phyloP scores from a whole-genome alignment of 2,113 vertebrate species.

The Phalacrocorax pelagicus region DNA sequence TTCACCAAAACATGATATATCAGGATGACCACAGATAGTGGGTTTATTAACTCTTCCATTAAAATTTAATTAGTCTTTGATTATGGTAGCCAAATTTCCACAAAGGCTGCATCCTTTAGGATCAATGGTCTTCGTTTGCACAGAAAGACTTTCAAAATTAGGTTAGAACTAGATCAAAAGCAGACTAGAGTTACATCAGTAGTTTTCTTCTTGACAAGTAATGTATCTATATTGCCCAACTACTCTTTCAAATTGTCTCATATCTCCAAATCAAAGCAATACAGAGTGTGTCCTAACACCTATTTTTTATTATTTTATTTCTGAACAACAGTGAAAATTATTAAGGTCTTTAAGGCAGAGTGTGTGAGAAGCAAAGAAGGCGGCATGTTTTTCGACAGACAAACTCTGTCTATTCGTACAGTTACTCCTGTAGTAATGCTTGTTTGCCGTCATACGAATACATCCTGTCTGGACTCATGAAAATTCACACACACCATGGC shows the following conservation, averaged over 20 bases:
- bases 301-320: background rate
- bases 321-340: background rate
- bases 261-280: background rate
- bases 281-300: background rate
- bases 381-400: background rate
- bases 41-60: background rate
- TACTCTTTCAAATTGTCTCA: background rate
- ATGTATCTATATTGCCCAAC: background rate
- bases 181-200: background rate
- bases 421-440: background rate
- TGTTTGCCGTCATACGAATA: background rate
- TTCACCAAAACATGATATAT: background rate
- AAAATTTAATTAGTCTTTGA: background rate
- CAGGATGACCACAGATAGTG: background rate
- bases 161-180: background rate
- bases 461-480: background rate
- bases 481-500: background rate
- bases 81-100: background rate
- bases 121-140: background rate
- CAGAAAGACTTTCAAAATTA: background rate
- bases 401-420: background rate
- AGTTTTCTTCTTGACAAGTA: background rate
- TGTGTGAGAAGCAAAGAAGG: background rate
- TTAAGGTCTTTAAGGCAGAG: background rate
- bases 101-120: rapidly evolving